Conservation (phyloP, 2,888 invertebrate genomes). For the Spilarctia lutea region DNA sequence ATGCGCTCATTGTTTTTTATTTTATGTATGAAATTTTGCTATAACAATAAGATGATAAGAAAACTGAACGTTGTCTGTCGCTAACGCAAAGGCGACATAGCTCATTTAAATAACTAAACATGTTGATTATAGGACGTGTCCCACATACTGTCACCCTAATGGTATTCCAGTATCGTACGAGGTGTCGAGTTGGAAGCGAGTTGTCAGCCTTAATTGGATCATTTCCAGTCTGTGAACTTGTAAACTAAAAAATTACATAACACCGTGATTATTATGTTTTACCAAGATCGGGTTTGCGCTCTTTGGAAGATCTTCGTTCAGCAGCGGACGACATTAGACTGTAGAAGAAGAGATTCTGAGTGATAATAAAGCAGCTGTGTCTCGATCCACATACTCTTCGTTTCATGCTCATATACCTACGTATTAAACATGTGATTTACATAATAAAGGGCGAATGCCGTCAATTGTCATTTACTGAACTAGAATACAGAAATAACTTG, state of each 20-base stretch:
- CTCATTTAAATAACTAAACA: constrained; percentile 1
- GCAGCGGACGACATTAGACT: no score
- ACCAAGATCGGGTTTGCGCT: no score
- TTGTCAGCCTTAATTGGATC: not conserved
- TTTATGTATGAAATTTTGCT: not conserved
- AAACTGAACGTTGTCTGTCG: not conserved
- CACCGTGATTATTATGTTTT: not conserved
- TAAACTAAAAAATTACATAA: not conserved
- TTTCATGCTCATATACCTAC: no score
- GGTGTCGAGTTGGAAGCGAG: not conserved
- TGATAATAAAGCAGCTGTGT: no score
- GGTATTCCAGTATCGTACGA: not conserved
- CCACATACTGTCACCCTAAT: not conserved
- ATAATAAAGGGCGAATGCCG: no score
- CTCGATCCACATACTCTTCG: no score
- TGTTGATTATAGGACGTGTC: not conserved
- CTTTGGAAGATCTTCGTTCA: no score
- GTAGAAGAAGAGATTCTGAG: no score
- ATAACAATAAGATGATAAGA: not conserved
- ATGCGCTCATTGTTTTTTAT: not conserved
- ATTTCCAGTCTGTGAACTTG: not conserved
- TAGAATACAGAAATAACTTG: no score
- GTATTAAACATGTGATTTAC: no score
- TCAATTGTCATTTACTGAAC: no score
- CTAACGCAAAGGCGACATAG: not conserved